A percentile compares a stretch with the other conserved stretches of the same genome.
Conservation (phyloP, 2,113 vertebrate species). For the Spea bombifrons region DNA sequence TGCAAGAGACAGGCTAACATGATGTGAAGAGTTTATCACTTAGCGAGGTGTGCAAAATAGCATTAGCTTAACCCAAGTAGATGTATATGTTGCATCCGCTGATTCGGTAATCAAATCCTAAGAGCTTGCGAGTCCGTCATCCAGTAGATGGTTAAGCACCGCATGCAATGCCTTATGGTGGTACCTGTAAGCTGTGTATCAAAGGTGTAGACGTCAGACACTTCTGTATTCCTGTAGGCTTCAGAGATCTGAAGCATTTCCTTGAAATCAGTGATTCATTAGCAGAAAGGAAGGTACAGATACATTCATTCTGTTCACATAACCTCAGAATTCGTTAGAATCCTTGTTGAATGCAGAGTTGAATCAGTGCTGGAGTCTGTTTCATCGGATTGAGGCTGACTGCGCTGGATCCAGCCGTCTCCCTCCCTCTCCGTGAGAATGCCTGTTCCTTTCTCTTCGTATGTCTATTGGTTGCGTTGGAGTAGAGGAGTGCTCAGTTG, state of each 20-base stretch:
- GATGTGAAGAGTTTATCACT: neutral
- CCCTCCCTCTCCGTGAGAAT: slow-evolving; percentile 27
- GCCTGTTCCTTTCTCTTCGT: neutral
- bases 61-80: neutral
- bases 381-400: slow-evolving; percentile 37
- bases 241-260: no score
- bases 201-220: no score
- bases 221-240: no score
- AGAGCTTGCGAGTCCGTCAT: no score
- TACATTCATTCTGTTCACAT: no score
- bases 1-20: neutral
- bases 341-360: slow-evolving; percentile 8
- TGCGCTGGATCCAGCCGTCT: slow-evolving; percentile 43
- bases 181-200: no score
- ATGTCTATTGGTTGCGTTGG: slow-evolving; percentile 1
- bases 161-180: no score
- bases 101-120: neutral
- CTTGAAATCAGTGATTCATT: no score
- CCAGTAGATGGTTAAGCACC: no score
- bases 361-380: slow-evolving; percentile 5
- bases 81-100: neutral
- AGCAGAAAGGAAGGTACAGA: no score
- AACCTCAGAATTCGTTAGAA: no score
- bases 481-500: slow-evolving; percentile 41
- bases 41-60: neutral